Evolutionary conservation across 2,113 vertebrate genomes (phyloP).

Genomic region (Pionites leucogaster): DNA sequence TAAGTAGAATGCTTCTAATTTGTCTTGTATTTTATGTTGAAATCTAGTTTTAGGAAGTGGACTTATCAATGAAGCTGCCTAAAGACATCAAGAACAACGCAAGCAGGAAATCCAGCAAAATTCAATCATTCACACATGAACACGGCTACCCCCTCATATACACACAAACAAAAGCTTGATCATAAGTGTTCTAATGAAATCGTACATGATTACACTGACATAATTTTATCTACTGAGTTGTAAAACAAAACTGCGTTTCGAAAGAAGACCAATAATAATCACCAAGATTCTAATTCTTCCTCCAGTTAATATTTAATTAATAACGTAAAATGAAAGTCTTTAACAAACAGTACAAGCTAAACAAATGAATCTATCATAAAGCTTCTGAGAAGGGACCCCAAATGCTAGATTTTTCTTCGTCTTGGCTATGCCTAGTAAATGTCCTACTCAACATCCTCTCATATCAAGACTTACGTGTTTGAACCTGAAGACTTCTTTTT

Average conservation of each 20-base stretch:
- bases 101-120: background rate
- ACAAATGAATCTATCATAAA: background rate
- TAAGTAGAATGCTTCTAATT: constrained; percentile 77
- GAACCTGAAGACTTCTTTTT: background rate
- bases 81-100: constrained; percentile 45
- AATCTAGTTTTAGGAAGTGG: constrained; percentile 77
- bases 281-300: background rate
- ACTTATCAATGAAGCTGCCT: constrained; percentile 77
- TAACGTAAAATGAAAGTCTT: background rate
- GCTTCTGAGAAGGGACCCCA: background rate
- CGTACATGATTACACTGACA: background rate
- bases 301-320: background rate
- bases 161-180: background rate
- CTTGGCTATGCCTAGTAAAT: background rate
- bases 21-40: constrained; percentile 79
- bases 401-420: background rate
- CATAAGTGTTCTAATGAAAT: background rate
- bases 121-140: background rate
- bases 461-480: background rate
- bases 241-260: background rate
- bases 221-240: background rate
- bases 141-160: background rate
- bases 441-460: background rate
- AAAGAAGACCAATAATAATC: background rate
- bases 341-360: background rate